Evolutionary conservation across 2,888 invertebrate species (phyloP).

Genomic region (Phaonia tiefii): DNA sequence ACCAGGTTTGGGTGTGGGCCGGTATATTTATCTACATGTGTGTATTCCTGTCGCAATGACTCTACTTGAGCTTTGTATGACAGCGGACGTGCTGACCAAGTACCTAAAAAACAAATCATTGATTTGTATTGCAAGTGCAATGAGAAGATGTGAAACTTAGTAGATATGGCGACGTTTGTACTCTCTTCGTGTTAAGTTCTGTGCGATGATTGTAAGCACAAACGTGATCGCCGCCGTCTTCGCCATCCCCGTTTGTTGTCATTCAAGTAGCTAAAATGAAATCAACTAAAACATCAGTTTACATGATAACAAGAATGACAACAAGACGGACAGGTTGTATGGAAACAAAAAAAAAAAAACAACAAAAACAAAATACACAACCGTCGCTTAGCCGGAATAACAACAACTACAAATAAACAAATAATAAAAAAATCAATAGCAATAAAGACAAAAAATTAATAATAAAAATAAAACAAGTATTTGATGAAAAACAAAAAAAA

Average conservation of each 20-base stretch:
- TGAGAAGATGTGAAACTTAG: slow-evolving; percentile 3
- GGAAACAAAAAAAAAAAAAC: not conserved
- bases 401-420: not conserved
- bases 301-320: slow-evolving; percentile 33
- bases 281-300: slow-evolving; percentile 13
- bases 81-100: not conserved
- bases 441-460: no score
- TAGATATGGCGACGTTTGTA: not conserved
- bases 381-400: not conserved
- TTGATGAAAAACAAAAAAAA: no score
- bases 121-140: not conserved
- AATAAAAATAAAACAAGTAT: no score
- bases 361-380: no score
- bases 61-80: not conserved
- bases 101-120: not conserved
- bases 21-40: no score
- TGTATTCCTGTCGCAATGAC: no score
- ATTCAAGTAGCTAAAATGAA: slow-evolving; percentile 25
- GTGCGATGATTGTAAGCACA: not conserved
- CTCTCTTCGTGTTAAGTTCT: not conserved
- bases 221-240: not conserved
- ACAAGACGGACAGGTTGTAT: slow-evolving; percentile 20
- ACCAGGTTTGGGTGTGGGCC: no score
- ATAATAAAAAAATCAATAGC: not conserved
- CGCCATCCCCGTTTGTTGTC: not conserved